phyloP scores from a whole-genome alignment of 1,140 invertebrate genomes.

The Ericerus pela region DNA sequence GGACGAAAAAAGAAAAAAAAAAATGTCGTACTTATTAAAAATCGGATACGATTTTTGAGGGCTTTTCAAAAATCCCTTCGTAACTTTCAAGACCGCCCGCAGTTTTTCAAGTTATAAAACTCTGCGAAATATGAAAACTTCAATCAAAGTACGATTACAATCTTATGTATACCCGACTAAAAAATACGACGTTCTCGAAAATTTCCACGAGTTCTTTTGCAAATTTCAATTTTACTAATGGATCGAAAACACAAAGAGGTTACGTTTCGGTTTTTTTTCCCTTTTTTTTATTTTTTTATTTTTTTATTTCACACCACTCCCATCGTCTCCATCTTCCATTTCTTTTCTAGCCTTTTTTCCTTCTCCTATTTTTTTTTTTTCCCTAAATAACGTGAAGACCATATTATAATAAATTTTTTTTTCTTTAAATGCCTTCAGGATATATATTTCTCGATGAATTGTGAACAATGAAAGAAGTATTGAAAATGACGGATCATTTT shows the following conservation, averaged over 20 bases:
- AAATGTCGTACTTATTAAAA: conserved; percentile 7
- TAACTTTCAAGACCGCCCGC: not conserved
- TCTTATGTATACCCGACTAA: not conserved
- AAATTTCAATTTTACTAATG: conserved; percentile 12
- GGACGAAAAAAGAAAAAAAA: not conserved
- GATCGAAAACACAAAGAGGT: not conserved
- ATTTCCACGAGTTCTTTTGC: not conserved
- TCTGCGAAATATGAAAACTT: not conserved
- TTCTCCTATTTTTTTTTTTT: no score
- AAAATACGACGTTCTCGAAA: not conserved
- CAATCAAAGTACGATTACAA: conserved; percentile 9
- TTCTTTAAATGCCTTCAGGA: no score
- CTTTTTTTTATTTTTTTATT: no score
- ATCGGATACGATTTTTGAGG: conserved; percentile 3
- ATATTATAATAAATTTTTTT: no score
- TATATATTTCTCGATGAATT: no score
- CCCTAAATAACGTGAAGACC: no score
- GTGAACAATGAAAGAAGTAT: no score
- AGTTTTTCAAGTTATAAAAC: not conserved
- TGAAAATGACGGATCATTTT: no score
- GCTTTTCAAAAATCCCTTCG: not conserved
- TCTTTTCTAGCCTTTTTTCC: no score
- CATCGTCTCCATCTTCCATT: no score
- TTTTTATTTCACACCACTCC: no score
- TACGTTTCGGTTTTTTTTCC: no score